Percentiles rank a stretch among this genome's conserved stretches.
These are phyloP conservation scores for Coptodon rendalli DNA, from an alignment of 2,113 vertebrate genomes.

Conservation along the genomic window DNA sequence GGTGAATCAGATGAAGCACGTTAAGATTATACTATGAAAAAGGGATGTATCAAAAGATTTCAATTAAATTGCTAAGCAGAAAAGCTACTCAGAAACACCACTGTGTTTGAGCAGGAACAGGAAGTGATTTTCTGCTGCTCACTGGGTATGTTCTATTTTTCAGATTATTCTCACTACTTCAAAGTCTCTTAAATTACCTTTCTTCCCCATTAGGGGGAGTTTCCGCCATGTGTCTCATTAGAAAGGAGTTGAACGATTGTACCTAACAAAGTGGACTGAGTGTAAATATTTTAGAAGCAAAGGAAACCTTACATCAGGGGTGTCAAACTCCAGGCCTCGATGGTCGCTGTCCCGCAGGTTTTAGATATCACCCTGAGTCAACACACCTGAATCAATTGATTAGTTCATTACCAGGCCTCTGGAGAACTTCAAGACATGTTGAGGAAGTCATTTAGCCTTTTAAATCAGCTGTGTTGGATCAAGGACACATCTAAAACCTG, in stretches of 20 bases:
- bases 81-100: too few species aligned
- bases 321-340: not conserved
- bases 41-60: too few species aligned
- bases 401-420: not conserved
- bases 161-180: fast-evolving
- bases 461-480: not conserved
- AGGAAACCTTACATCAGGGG: fast-evolving
- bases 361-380: not conserved
- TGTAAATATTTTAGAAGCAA: not conserved
- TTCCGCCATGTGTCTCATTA: not conserved
- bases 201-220: not conserved
- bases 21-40: too few species aligned
- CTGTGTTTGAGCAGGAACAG: too few species aligned
- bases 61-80: too few species aligned
- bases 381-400: not conserved
- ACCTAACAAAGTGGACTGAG: not conserved
- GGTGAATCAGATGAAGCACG: too few species aligned
- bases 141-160: not conserved
- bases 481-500: not conserved
- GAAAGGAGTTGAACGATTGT: fast-evolving
- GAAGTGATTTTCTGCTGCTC: not conserved
- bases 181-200: not conserved
- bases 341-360: fast-evolving
- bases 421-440: not conserved
- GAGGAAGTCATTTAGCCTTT: not conserved